Percentiles rank a stretch among this genome's conserved stretches.
Evolutionary conservation across 2,888 invertebrate genomes (phyloP).

Genomic region (Diplolepis rosae): DNA sequence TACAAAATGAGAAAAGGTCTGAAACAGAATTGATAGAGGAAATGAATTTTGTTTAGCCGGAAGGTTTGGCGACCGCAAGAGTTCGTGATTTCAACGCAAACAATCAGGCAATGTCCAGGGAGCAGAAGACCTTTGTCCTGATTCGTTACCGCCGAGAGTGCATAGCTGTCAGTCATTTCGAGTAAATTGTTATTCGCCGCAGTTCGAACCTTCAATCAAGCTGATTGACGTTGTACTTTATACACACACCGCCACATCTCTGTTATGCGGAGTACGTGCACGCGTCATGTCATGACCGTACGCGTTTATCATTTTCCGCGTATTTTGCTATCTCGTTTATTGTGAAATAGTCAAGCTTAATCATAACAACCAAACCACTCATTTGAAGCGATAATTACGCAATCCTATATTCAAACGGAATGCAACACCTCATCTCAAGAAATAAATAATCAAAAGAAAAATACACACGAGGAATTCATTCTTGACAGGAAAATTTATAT

Average conservation of each 20-base stretch:
- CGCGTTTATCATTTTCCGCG: conserved; percentile 26
- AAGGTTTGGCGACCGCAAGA: not conserved
- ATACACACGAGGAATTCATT: too few species aligned
- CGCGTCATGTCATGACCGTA: conserved; percentile 23
- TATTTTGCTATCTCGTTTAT: conserved; percentile 23
- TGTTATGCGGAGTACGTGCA: conserved; percentile 27
- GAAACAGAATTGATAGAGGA: not conserved
- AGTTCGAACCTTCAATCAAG: conserved; percentile 57
- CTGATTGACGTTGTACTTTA: conserved; percentile 55
- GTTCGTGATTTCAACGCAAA: conserved; percentile 19
- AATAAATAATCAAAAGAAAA: not conserved
- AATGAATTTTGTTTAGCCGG: not conserved
- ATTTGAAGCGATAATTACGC: conserved; percentile 12
- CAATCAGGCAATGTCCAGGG: conserved; percentile 1
- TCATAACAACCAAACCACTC: conserved; percentile 20
- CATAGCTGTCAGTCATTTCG: conserved; percentile 34
- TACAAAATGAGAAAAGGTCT: not conserved
- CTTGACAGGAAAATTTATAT: too few species aligned
- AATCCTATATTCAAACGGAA: not conserved
- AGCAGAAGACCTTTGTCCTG: conserved; percentile 12
- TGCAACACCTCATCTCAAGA: not conserved
- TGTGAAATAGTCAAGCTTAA: conserved; percentile 18
- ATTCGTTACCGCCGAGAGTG: conserved; percentile 28
- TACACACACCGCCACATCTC: conserved; percentile 30
- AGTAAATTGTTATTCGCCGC: conserved; percentile 54